Percentiles rank a stretch among this genome's conserved stretches.
Evolutionary conservation across 1,140 invertebrate genomes (phyloP).

Genomic region (Eubasilissa regina): DNA sequence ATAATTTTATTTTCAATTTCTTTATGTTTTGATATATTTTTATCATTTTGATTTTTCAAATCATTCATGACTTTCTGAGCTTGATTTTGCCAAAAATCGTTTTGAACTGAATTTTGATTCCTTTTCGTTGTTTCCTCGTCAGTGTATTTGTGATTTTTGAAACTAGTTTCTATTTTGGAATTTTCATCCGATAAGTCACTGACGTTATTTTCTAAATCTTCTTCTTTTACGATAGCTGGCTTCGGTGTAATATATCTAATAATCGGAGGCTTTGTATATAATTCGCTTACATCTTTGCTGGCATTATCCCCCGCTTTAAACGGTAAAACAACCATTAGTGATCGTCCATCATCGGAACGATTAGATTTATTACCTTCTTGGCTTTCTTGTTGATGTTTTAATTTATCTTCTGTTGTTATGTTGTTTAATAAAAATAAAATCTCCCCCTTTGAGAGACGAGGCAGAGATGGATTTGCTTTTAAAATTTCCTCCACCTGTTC

Average conservation of each 20-base stretch:
- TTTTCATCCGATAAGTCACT: too few species aligned
- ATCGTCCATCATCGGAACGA: slow-evolving; percentile 14
- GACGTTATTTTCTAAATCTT: neutral
- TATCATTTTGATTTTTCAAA: slow-evolving; percentile 40
- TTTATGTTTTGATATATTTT: neutral
- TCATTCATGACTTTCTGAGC: slow-evolving; percentile 42
- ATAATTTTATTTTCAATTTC: neutral
- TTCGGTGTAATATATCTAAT: slow-evolving; percentile 64
- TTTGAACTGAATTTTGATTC: slow-evolving; percentile 3
- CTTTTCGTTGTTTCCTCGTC: slow-evolving; percentile 11
- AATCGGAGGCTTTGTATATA: slow-evolving; percentile 70
- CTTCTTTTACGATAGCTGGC: slow-evolving; percentile 8
- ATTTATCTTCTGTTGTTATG: slow-evolving; percentile 72
- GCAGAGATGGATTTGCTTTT: slow-evolving; percentile 71
- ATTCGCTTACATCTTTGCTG: slow-evolving; percentile 65
- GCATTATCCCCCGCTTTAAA: slow-evolving; percentile 64
- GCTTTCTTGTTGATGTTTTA: slow-evolving; percentile 14
- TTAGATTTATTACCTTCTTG: neutral
- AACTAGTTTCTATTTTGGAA: neutral
- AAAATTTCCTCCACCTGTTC: slow-evolving; percentile 76
- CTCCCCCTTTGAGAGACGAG: slow-evolving; percentile 73
- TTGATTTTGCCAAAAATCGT: slow-evolving; percentile 42
- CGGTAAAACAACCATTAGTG: slow-evolving; percentile 71
- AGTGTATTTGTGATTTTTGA: slow-evolving; percentile 33
- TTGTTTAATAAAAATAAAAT: slow-evolving; percentile 76